These are phyloP conservation scores for Rhagonycha lutea DNA, from an alignment of 2,888 invertebrate genomes.

Conservation along the genomic window DNA sequence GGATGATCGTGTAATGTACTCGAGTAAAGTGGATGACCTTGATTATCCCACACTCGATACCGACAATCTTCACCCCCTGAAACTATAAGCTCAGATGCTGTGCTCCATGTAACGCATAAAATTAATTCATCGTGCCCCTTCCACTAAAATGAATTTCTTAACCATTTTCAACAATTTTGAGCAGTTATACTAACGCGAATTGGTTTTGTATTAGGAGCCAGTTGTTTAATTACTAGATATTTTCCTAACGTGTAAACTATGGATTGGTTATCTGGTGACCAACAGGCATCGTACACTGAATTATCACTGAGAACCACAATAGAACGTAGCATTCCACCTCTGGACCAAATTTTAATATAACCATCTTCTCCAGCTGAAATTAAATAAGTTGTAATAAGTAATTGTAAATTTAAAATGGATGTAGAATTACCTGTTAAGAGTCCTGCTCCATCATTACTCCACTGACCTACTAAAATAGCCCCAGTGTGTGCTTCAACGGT, in stretches of 20 bases:
- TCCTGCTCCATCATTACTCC: conserved; percentile 96
- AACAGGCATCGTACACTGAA: conserved; percentile 83
- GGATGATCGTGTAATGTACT: conserved; percentile 88
- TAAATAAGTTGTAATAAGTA: background rate
- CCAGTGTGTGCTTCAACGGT: conserved; percentile 90
- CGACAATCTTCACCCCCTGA: conserved; percentile 96
- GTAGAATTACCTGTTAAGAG: conserved; percentile 76
- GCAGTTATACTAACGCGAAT: conserved; percentile 60
- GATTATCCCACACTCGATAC: conserved; percentile 86
- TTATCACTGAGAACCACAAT: conserved; percentile 80
- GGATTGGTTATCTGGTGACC: conserved; percentile 75
- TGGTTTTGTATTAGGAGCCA: conserved; percentile 75
- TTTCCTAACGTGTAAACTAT: conserved; percentile 73
- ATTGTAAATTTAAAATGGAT: background rate
- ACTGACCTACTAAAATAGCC: conserved; percentile 85
- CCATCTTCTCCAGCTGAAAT: conserved; percentile 92
- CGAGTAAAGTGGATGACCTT: conserved; percentile 84
- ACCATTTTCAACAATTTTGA: background rate
- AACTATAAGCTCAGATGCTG: conserved; percentile 85
- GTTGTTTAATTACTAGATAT: conserved; percentile 69
- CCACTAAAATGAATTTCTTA: conserved; percentile 68
- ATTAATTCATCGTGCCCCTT: conserved; percentile 95
- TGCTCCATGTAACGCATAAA: conserved; percentile 93
- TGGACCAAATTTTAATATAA: conserved; percentile 94
- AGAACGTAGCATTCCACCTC: conserved; percentile 91